Percentiles rank a stretch among this genome's conserved stretches.
Conservation (phyloP, 2,797 vertebrate species). For the Sciaenops ocellatus region DNA sequence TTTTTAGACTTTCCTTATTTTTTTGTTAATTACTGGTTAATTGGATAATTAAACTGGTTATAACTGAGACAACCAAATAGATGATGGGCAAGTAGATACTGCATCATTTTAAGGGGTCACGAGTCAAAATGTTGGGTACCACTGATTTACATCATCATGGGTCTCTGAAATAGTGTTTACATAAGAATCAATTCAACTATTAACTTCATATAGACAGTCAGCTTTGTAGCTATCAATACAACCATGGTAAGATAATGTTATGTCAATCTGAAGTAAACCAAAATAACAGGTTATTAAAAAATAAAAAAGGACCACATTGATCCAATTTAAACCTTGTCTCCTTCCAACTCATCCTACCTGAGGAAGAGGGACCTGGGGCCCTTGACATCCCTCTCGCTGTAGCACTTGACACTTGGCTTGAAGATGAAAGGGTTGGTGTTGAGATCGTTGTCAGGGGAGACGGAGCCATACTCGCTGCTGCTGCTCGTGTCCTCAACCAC, state of each 20-base stretch:
- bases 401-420: conserved; percentile 95
- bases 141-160: background rate
- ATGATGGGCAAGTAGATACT: too few relatives aligned
- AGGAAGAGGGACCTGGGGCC: conserved; percentile 92
- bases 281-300: background rate
- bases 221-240: background rate
- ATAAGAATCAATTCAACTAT: background rate
- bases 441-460: conserved; percentile 97
- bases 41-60: too few relatives aligned
- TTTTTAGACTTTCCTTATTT: too few relatives aligned
- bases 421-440: conserved; percentile 96
- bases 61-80: too few relatives aligned
- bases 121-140: background rate
- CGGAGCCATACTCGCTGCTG: conserved; percentile 98
- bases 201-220: too few relatives aligned
- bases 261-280: background rate
- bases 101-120: background rate
- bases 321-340: background rate
- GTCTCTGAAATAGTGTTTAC: background rate
- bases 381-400: conserved; percentile 93
- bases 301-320: background rate
- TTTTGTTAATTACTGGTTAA: background rate
- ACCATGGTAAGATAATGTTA: background rate
- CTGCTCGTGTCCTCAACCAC: conserved; percentile 97
- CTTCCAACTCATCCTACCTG: conserved; percentile 83